Evolutionary conservation across 1,140 invertebrate genomes (phyloP).

Genomic region (Trachelipus rathkii): DNA sequence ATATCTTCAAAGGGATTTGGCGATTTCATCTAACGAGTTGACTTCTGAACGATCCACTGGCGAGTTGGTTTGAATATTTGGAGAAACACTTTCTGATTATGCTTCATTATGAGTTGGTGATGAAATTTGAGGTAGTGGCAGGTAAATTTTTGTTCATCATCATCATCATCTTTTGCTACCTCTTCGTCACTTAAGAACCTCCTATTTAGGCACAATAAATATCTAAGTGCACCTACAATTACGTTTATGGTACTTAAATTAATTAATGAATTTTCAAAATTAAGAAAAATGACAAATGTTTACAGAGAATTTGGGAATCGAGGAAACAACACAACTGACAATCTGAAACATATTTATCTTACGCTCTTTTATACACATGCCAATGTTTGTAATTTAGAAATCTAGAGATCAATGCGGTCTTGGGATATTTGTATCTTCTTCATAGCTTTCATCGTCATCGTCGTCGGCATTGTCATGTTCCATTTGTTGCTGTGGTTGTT

Average conservation of each 20-base stretch:
- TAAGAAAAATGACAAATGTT: background rate
- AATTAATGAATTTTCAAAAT: background rate
- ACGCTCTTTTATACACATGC: constrained; percentile 30
- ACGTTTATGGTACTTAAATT: background rate
- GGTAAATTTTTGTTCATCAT: too few relatives aligned
- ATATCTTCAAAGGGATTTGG: background rate
- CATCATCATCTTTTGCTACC: background rate
- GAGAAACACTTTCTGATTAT: too few relatives aligned
- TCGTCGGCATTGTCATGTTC: background rate
- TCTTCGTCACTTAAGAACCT: background rate
- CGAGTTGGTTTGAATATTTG: background rate
- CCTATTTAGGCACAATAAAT: background rate
- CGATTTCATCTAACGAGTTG: background rate
- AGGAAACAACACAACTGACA: background rate
- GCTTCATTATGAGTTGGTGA: too few relatives aligned
- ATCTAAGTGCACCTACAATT: background rate
- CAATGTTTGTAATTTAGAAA: constrained; percentile 22
- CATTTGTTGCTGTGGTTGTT: background rate
- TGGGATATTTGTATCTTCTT: background rate
- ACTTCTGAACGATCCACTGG: background rate
- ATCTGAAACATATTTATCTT: background rate
- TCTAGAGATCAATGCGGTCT: constrained; percentile 16
- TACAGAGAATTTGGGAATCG: background rate
- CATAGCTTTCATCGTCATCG: background rate
- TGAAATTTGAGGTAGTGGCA: too few relatives aligned